Percentiles rank a stretch among this genome's conserved stretches.
Evolutionary conservation across 1,140 invertebrate genomes (phyloP).

Genomic region (Cotesia typhae): DNA sequence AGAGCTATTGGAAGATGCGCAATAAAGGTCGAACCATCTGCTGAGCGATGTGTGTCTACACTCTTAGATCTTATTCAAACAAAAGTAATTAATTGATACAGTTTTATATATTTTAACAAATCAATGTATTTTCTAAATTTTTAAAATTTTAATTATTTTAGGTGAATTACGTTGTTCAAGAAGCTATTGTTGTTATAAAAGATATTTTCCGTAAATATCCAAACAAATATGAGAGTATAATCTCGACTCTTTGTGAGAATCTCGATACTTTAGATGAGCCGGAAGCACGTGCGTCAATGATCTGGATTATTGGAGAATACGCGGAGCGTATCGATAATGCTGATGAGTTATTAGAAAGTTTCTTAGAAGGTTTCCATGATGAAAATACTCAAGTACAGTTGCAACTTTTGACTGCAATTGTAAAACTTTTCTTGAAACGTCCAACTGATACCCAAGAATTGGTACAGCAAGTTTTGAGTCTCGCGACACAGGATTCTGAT

Average conservation of each 20-base stretch:
- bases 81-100: constrained; percentile 72
- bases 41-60: constrained; percentile 98
- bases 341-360: constrained; percentile 97
- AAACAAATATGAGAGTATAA: constrained; percentile 99
- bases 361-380: constrained; percentile 99
- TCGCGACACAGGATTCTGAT: constrained; percentile 98
- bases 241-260: constrained; percentile 99
- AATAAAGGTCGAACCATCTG: constrained; percentile 99
- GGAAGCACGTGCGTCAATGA: constrained; percentile 99
- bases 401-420: constrained; percentile 96
- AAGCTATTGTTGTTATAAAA: constrained; percentile 99
- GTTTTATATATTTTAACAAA: neutral
- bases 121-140: too few species aligned
- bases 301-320: constrained; percentile 99
- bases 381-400: constrained; percentile 99
- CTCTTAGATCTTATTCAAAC: constrained; percentile 99
- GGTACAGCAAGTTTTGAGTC: constrained; percentile 92
- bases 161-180: constrained; percentile 99
- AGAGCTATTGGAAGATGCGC: constrained; percentile 98
- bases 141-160: constrained; percentile 39
- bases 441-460: constrained; percentile 98
- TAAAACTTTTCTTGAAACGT: constrained; percentile 97
- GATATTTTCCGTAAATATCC: constrained; percentile 99
- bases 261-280: constrained; percentile 98
- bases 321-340: constrained; percentile 99